Conservation (phyloP, 2,113 vertebrate genomes). For the Orthochromis malagaraziensis region DNA sequence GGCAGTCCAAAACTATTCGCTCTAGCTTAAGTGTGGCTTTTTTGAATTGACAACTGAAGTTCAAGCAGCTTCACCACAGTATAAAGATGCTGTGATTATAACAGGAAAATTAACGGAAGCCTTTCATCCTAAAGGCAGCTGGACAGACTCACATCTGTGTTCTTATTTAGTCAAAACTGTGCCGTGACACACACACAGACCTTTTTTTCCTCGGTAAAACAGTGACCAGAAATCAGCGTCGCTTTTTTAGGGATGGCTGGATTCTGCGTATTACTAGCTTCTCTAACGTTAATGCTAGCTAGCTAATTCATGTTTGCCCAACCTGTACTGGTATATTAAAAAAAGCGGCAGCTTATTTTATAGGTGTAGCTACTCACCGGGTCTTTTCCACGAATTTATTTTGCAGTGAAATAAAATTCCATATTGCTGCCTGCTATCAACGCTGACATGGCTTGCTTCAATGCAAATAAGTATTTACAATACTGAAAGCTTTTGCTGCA, state of each 20-base stretch:
- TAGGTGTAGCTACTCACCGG: constrained; percentile 37
- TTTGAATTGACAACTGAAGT: background rate
- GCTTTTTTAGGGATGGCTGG: background rate
- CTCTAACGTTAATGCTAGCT: constrained; percentile 31
- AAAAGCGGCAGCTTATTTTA: background rate
- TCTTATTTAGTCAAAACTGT: too few relatives aligned
- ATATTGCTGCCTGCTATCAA: background rate
- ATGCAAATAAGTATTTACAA: constrained; percentile 26
- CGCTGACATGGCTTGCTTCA: constrained; percentile 25
- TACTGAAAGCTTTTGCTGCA: constrained; percentile 8
- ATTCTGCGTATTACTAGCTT: constrained; percentile 16
- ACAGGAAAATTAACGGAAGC: background rate
- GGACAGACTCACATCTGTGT: background rate
- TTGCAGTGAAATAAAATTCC: background rate
- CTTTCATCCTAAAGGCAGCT: background rate
- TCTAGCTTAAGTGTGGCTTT: background rate
- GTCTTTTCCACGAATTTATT: background rate
- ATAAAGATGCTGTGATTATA: background rate
- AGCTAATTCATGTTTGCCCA: constrained; percentile 40
- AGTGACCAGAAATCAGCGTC: background rate
- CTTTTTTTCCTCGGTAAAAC: background rate
- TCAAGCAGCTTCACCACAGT: background rate
- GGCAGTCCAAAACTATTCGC: background rate
- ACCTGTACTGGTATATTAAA: background rate
- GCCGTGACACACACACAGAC: background rate